These are phyloP conservation scores for Atta colombica DNA, from an alignment of 1,140 invertebrate species.

Conservation along the genomic window DNA sequence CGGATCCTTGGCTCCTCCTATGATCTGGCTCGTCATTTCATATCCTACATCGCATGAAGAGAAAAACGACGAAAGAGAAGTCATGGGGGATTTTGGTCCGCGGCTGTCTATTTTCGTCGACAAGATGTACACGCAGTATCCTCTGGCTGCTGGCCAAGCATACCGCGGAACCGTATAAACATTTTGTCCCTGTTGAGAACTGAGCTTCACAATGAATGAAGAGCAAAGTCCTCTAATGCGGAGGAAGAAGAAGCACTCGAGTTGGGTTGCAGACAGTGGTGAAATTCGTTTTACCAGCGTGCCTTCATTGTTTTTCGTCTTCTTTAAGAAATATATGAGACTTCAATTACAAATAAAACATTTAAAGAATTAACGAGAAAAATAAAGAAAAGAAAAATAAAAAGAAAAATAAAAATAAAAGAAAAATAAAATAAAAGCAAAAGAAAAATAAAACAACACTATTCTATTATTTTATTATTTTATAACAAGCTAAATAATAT, in stretches of 20 bases:
- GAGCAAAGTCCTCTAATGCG: constrained; percentile 62
- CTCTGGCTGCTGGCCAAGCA: constrained; percentile 81
- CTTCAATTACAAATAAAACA: background rate
- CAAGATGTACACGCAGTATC: constrained; percentile 84
- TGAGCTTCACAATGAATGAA: constrained; percentile 79
- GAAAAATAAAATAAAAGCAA: too few species aligned
- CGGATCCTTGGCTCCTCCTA: background rate
- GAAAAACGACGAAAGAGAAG: constrained; percentile 75
- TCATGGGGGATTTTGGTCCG: constrained; percentile 84
- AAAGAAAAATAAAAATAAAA: too few species aligned
- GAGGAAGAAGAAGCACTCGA: constrained; percentile 19
- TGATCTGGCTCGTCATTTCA: constrained; percentile 1
- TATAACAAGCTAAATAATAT: background rate
- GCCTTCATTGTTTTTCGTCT: background rate
- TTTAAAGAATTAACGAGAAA: background rate
- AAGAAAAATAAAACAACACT: background rate
- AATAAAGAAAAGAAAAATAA: too few species aligned
- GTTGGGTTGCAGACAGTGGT: background rate
- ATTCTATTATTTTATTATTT: constrained; percentile 7
- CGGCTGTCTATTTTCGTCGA: constrained; percentile 82
- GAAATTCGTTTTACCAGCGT: background rate
- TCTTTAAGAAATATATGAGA: background rate
- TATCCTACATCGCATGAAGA: constrained; percentile 48
- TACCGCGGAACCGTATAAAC: constrained; percentile 81
- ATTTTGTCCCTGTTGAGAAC: constrained; percentile 82